Evolutionary conservation across 2,113 vertebrate genomes (phyloP).

Genomic region (Agapornis roseicollis): DNA sequence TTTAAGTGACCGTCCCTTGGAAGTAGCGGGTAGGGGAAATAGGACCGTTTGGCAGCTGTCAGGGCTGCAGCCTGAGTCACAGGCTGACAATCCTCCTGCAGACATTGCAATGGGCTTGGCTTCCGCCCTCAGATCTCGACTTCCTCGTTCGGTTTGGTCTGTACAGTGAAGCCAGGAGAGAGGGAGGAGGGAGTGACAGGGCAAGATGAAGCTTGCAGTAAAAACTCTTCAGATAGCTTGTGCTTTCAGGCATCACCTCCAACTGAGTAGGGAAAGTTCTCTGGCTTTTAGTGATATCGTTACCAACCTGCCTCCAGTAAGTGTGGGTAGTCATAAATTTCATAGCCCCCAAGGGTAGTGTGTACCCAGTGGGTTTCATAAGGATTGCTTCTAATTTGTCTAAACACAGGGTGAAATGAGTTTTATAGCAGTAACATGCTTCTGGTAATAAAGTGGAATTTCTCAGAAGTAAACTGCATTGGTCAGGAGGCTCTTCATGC

Average conservation of each 20-base stretch:
- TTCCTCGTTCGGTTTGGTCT: constrained; percentile 70
- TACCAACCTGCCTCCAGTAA: not conserved
- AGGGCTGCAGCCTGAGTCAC: constrained; percentile 72
- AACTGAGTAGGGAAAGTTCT: not conserved
- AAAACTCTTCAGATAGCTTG: not conserved
- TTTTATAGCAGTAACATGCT: not conserved
- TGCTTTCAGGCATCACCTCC: not conserved
- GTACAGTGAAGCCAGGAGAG: not conserved
- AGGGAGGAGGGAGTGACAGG: constrained; percentile 52
- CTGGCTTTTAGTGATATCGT: not conserved
- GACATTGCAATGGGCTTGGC: constrained; percentile 62
- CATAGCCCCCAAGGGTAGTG: not conserved
- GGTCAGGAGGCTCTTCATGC: not conserved
- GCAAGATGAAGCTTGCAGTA: constrained; percentile 52
- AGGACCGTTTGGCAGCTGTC: constrained; percentile 72
- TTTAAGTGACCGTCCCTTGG: not conserved
- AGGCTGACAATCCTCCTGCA: constrained; percentile 41
- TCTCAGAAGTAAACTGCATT: not conserved
- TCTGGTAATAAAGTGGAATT: not conserved
- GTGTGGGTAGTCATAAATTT: not conserved
- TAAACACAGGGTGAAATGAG: not conserved
- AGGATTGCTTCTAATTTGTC: not conserved
- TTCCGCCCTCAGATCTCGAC: constrained; percentile 71
- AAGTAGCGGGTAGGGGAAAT: constrained; percentile 53
- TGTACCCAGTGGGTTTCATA: not conserved